These are phyloP conservation scores for Yponomeuta sedellus DNA, from an alignment of 2,888 invertebrate species.

Conservation along the genomic window DNA sequence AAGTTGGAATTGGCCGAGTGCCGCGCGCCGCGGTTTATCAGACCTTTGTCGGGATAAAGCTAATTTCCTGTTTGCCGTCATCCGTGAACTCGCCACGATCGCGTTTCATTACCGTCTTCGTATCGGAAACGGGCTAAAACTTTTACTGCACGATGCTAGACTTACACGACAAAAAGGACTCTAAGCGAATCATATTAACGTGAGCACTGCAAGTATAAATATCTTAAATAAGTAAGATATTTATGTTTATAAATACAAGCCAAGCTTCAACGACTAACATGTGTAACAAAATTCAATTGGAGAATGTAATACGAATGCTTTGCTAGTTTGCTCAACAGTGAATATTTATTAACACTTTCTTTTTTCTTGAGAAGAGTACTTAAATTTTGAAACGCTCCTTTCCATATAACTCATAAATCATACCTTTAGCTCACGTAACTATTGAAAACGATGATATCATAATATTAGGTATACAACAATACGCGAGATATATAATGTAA, in stretches of 20 bases:
- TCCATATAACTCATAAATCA: not conserved
- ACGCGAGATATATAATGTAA: conserved; percentile 16
- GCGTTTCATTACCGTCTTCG: conserved; percentile 15
- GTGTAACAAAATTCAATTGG: not conserved
- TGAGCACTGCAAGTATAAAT: too few species aligned
- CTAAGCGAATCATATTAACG: conserved; percentile 20
- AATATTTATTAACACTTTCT: too few species aligned
- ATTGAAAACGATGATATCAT: not conserved
- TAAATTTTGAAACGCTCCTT: not conserved
- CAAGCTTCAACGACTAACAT: not conserved
- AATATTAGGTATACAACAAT: not conserved
- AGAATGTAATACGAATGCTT: not conserved
- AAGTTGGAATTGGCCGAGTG: conserved; percentile 25
- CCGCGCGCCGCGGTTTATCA: conserved; percentile 20
- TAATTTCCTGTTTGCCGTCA: conserved; percentile 26
- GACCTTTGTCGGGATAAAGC: conserved; percentile 18
- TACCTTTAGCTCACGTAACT: not conserved
- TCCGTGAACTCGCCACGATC: conserved; percentile 23
- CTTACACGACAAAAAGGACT: conserved; percentile 1
- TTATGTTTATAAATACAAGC: too few species aligned
- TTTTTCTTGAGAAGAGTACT: not conserved
- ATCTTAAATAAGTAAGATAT: too few species aligned
- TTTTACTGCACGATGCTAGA: too few species aligned
- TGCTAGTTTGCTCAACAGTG: not conserved
- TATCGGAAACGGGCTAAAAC: not conserved